Percentiles rank a stretch among this genome's conserved stretches.
These are phyloP conservation scores for Penaeus vannamei DNA, from an alignment of 1,140 invertebrate genomes.

Conservation along the genomic window DNA sequence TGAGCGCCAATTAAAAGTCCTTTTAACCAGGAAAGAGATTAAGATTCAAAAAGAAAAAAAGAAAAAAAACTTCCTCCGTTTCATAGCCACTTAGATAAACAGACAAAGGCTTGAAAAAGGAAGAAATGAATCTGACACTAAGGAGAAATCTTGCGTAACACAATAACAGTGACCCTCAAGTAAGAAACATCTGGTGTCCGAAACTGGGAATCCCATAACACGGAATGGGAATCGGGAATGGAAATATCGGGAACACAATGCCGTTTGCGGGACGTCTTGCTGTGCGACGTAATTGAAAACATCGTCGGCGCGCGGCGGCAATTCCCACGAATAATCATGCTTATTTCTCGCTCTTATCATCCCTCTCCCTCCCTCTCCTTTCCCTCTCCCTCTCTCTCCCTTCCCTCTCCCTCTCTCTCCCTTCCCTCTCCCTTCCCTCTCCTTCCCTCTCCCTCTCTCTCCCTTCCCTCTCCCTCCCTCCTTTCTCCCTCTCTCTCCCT, in stretches of 20 bases:
- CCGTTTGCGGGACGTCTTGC: conserved; percentile 52
- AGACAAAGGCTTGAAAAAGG: background rate
- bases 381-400: background rate
- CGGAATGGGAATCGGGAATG: conserved; percentile 62
- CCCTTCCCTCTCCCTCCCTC: too few species aligned
- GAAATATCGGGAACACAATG: conserved; percentile 64
- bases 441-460: too few species aligned
- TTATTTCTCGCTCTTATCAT: background rate
- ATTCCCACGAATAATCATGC: conserved; percentile 45
- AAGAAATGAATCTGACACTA: background rate
- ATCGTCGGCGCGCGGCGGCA: conserved; percentile 28
- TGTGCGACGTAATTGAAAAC: conserved; percentile 59
- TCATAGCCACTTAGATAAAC: too few species aligned
- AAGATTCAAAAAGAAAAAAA: too few species aligned
- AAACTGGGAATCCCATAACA: conserved; percentile 57
- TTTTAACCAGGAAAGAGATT: too few species aligned
- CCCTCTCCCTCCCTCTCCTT: background rate
- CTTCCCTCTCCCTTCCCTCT: too few species aligned
- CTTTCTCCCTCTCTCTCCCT: too few species aligned
- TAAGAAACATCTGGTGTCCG: conserved; percentile 57
- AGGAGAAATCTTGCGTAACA: background rate
- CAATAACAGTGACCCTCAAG: conserved; percentile 4
- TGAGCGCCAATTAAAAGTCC: too few species aligned
- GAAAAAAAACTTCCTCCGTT: too few species aligned
- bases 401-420: background rate